A percentile compares a stretch with the other conserved stretches of the same genome.
Evolutionary conservation across 1,140 invertebrate genomes (phyloP).

Genomic region (Subanguina moxae): DNA sequence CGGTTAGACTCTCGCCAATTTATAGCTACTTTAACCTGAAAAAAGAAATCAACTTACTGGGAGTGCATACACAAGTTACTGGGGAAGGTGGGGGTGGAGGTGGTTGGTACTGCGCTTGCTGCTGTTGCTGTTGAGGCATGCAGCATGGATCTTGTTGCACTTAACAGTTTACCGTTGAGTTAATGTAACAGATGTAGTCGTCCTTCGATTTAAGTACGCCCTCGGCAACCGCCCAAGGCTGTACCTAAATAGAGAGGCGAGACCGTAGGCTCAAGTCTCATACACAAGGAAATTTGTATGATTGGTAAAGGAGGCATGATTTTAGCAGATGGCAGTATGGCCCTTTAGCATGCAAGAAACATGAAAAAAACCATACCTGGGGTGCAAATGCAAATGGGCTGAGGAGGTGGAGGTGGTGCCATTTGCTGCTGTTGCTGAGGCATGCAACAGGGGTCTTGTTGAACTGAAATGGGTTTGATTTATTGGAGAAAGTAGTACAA

Average conservation of each 20-base stretch:
- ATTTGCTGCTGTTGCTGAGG: slow-evolving; percentile 8
- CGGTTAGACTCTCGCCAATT: no score
- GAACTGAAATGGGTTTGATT: slow-evolving; percentile 1
- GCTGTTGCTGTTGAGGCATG: neutral
- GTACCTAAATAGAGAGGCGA: no score
- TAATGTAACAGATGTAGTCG: no score
- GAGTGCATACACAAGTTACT: neutral
- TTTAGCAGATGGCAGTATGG: no score
- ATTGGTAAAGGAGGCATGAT: no score
- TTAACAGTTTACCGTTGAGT: neutral
- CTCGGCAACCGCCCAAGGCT: no score
- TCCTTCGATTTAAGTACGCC: no score
- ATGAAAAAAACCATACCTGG: neutral
- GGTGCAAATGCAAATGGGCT: slow-evolving; percentile 1
- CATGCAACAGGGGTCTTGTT: slow-evolving; percentile 30
- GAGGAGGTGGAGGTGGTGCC: slow-evolving; percentile 14
- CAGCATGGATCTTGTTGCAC: slow-evolving; percentile 39
- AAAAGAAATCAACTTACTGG: neutral
- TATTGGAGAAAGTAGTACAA: neutral
- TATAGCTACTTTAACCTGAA: no score
- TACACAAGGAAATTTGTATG: no score
- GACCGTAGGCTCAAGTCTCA: no score
- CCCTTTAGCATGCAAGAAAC: neutral
- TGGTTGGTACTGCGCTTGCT: neutral
- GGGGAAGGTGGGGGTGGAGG: slow-evolving; percentile 14